phyloP scores from a whole-genome alignment of 37 sponge, comb jelly and placozoan genomes.

The Beroe forskalii region DNA sequence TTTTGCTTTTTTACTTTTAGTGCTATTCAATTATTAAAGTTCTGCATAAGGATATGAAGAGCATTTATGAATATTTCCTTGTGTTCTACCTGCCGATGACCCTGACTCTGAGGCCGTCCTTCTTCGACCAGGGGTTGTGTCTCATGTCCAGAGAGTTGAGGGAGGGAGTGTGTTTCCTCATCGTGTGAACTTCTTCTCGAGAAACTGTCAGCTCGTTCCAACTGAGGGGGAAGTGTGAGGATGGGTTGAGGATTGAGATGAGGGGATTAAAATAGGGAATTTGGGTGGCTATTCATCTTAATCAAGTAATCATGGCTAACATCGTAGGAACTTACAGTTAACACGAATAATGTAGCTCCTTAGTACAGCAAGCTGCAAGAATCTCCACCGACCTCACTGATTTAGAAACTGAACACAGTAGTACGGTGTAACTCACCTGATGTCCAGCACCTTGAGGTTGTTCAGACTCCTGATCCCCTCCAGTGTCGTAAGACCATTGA shows the following conservation, averaged over 20 bases:
- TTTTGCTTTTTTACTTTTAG: too few relatives aligned
- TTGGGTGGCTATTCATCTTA: too few relatives aligned
- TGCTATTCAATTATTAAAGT: too few relatives aligned
- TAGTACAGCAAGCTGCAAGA: too few relatives aligned
- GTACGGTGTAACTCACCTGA: constrained; percentile 55
- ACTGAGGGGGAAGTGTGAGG: constrained; percentile 55
- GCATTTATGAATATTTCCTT: neutral
- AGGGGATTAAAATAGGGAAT: too few relatives aligned
- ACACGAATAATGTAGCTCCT: too few relatives aligned
- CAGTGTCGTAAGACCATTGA: constrained; percentile 70
- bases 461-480: constrained; percentile 79
- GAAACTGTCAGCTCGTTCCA: constrained; percentile 76
- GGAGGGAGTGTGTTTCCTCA: constrained; percentile 74
- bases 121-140: constrained; percentile 82
- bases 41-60: too few relatives aligned
- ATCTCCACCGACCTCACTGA: too few relatives aligned
- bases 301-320: too few relatives aligned
- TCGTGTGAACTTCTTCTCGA: constrained; percentile 63
- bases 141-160: constrained; percentile 71
- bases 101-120: constrained; percentile 48
- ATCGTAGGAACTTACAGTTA: too few relatives aligned
- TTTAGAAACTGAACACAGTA: too few relatives aligned
- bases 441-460: constrained; percentile 72
- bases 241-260: too few relatives aligned
- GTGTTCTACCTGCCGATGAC: constrained; percentile 21